Evolutionary conservation across 2,797 vertebrate genomes (phyloP).

Genomic region (Pantherophis vulpinus): DNA sequence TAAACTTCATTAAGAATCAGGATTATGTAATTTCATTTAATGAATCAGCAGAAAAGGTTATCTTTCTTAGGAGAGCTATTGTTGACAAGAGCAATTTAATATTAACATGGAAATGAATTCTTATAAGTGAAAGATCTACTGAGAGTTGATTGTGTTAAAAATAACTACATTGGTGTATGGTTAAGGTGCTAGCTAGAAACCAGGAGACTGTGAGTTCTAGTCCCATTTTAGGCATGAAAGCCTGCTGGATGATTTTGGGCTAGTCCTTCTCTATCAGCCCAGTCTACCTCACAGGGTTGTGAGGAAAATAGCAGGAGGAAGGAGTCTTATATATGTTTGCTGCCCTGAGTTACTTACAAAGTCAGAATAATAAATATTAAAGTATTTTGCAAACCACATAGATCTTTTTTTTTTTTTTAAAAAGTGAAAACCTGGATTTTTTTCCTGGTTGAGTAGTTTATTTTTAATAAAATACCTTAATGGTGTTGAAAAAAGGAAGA

Average conservation of each 20-base stretch:
- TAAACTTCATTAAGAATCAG: neutral
- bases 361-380: neutral
- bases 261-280: neutral
- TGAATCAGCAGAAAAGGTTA: neutral
- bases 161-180: neutral
- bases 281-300: neutral
- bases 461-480: neutral
- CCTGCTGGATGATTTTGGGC: neutral
- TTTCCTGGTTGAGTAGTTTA: neutral
- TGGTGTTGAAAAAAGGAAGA: neutral
- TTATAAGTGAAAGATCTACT: neutral
- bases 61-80: neutral
- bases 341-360: neutral
- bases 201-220: neutral
- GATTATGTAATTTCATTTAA: neutral
- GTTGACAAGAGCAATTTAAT: neutral
- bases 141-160: neutral
- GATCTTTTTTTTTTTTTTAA: neutral
- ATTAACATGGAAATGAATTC: neutral
- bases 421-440: neutral
- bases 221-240: neutral
- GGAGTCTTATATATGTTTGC: neutral
- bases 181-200: neutral
- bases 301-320: neutral
- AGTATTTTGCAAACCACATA: neutral